Evolutionary conservation across 2,888 invertebrate genomes (phyloP).

Genomic region (Netelia inedita): DNA sequence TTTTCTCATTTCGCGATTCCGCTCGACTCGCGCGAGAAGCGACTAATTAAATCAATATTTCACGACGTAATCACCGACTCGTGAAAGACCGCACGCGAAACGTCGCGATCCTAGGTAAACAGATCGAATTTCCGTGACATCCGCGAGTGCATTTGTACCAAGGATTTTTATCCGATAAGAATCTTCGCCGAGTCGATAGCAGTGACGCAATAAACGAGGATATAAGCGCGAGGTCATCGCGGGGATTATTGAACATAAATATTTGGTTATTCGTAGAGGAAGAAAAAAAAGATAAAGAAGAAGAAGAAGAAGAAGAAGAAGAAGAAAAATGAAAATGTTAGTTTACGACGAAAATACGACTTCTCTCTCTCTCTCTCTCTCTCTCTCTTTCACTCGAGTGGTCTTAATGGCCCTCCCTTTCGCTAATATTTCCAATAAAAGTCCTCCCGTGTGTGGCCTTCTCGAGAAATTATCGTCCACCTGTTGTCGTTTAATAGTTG

Average conservation of each 20-base stretch:
- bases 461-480: slow-evolving; percentile 42
- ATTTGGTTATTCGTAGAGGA: neutral
- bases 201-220: slow-evolving; percentile 3
- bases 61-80: slow-evolving; percentile 25
- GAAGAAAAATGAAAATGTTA: too few species aligned
- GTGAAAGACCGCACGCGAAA: slow-evolving; percentile 43
- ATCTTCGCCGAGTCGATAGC: neutral
- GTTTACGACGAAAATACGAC: neutral
- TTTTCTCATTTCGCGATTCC: slow-evolving; percentile 7
- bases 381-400: neutral
- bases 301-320: too few species aligned
- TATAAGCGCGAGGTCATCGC: neutral
- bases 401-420: neutral
- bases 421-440: slow-evolving; percentile 14
- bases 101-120: slow-evolving; percentile 30
- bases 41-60: slow-evolving; percentile 55
- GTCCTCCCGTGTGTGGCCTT: slow-evolving; percentile 50
- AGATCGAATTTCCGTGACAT: slow-evolving; percentile 48
- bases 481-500: slow-evolving; percentile 52
- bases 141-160: neutral
- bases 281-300: neutral
- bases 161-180: slow-evolving; percentile 32
- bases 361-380: neutral
- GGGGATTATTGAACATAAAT: neutral
- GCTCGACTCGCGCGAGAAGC: slow-evolving; percentile 29